Conservation (phyloP, 2,888 invertebrate genomes). For the Pammene aurita region DNA sequence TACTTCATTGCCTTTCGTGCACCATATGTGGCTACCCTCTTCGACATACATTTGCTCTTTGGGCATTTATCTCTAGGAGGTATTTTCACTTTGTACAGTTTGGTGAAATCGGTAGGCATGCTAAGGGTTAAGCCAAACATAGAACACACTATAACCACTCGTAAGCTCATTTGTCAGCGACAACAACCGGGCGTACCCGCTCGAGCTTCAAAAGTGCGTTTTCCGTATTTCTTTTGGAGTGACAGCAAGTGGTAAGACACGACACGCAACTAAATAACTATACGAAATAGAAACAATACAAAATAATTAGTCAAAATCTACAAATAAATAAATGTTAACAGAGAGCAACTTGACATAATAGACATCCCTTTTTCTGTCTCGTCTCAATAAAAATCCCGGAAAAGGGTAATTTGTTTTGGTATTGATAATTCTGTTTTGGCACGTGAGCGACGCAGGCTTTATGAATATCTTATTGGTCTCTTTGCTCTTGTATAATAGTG, state of each 20-base stretch:
- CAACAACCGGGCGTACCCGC: not conserved
- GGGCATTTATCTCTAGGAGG: too few species aligned
- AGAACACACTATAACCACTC: not conserved
- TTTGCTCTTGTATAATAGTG: too few species aligned
- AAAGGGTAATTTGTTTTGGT: conserved; percentile 1
- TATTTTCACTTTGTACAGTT: too few species aligned
- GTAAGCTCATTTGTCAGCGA: not conserved
- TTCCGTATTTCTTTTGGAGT: not conserved
- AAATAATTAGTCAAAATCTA: not conserved
- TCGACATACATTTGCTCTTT: too few species aligned
- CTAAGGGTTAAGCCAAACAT: too few species aligned
- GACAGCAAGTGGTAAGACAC: not conserved
- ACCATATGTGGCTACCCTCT: too few species aligned
- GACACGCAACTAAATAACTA: not conserved
- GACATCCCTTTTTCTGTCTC: conserved; percentile 14
- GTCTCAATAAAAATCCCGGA: conserved; percentile 15
- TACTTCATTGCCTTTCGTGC: too few species aligned
- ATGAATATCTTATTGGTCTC: too few species aligned
- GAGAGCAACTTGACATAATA: conserved; percentile 12
- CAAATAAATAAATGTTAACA: conserved; percentile 6
- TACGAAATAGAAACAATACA: not conserved
- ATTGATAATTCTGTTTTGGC: not conserved
- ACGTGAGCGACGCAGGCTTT: not conserved
- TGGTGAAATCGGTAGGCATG: too few species aligned
- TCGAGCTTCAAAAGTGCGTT: not conserved